Base-by-base conservation (phyloP, 1,140 invertebrate genomes). In the Habropoda laboriosa region DNA sequence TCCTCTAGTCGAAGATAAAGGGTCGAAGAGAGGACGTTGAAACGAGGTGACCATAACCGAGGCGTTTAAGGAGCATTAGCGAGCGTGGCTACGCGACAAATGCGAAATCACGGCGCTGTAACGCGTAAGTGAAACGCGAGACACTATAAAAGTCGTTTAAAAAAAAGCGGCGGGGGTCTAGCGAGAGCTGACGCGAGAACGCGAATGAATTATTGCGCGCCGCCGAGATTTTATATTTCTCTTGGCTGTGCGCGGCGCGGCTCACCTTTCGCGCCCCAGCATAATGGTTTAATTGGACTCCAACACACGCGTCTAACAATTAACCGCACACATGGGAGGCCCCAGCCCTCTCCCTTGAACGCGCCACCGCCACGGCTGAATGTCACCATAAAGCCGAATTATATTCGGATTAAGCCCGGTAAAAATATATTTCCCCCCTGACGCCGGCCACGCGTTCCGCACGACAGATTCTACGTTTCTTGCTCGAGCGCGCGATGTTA, bases 271-370 rank as follows among this genome's bases (percentile, higher is more conserved):
- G 58, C 80, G 80, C 77, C 72, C 67, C 64, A 66, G 32, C 76
- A 85, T 87, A 87, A 87, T 87, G 79, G 86, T 82, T 87, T 87
- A 87, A 87, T 87, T 87, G 85, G 86, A 87, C 74, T 77, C 80
- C 82, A 72, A 85, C 85, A 86, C 80, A 82, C 76, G 72, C 58
- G 85, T 83, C 64, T 86, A 87, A 87, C 81, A 87, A 87, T 87
- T 87, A 87, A 87, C 68, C 81, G 74, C 80, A 67, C 70, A 79
- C 83, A 71, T 27, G 75, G 71, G 40, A 76, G 32, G 21, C 73
- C 24, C 53, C n/a, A n/a, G n/a, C n/a, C n/a, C 30, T 35, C 61
- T 72, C 80, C 71, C 73, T 64, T 53, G 84, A 66, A 67, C 66
- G 82, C 47, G 70, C 67, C 24, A 5, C 40, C 4, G 32, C 55